phyloP scores from a whole-genome alignment of 1,140 invertebrate genomes.

The Anadara kagoshimensis region DNA sequence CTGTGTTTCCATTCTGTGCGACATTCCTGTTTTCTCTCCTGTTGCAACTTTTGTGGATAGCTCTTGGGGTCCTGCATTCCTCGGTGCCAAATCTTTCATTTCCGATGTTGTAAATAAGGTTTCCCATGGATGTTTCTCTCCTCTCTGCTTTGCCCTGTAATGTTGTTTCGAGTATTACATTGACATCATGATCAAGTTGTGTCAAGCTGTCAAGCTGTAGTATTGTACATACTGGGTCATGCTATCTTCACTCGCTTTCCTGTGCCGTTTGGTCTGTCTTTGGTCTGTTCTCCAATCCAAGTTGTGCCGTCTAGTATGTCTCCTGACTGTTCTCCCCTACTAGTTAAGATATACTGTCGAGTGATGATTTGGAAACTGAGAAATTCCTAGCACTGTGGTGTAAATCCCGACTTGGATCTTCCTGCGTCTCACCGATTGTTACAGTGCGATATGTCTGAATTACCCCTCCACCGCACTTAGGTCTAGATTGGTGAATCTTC shows the following conservation, averaged over 20 bases:
- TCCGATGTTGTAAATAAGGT: background rate
- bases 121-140: background rate
- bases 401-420: no score
- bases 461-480: slow-evolving; percentile 8
- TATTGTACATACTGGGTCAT: background rate
- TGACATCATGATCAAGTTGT: background rate
- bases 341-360: background rate
- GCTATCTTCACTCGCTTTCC: background rate
- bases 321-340: background rate
- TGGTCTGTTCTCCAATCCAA: no score
- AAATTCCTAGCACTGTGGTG: background rate
- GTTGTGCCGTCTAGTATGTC: no score
- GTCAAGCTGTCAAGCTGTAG: background rate
- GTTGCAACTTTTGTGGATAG: background rate
- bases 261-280: background rate
- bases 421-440: no score
- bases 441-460: slow-evolving; percentile 13
- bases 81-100: no score
- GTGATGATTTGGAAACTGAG: background rate
- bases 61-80: no score
- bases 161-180: background rate
- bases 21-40: background rate
- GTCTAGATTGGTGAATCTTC: slow-evolving; percentile 23
- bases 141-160: background rate
- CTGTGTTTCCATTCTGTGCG: background rate